Conservation (phyloP, 2,888 invertebrate genomes). For the Conus canariensis region DNA sequence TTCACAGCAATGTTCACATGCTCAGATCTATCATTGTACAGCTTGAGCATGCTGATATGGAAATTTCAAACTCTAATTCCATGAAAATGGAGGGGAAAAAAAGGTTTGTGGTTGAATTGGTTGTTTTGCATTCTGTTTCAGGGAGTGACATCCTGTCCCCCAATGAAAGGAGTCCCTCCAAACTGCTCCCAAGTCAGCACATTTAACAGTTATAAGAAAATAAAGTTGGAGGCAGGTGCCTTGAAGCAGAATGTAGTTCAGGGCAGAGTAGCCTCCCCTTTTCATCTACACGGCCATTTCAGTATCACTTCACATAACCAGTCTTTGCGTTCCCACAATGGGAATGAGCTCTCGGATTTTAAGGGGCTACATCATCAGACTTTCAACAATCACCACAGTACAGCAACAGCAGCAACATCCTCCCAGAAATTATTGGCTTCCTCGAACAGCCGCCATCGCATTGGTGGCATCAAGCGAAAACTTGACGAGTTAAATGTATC, state of each 20-base stretch:
- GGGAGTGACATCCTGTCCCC: constrained; percentile 54
- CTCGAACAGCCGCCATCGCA: constrained; percentile 80
- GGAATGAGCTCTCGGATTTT: constrained; percentile 50
- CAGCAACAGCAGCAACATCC: constrained; percentile 41
- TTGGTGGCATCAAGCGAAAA: constrained; percentile 77
- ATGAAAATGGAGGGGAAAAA: no score
- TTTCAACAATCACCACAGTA: constrained; percentile 40
- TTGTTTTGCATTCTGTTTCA: constrained; percentile 42
- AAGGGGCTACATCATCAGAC: constrained; percentile 75
- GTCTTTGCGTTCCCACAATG: constrained; percentile 55
- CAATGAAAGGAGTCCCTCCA: constrained; percentile 73
- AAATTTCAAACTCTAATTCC: no score
- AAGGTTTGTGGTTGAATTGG: no score
- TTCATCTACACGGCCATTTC: constrained; percentile 50
- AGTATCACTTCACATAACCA: constrained; percentile 51
- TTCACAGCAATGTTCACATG: no score
- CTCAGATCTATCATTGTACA: no score
- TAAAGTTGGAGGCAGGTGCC: constrained; percentile 69
- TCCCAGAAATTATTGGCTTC: constrained; percentile 43
- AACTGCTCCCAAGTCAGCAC: constrained; percentile 67
- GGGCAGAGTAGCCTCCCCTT: constrained; percentile 51
- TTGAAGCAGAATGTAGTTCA: constrained; percentile 68
- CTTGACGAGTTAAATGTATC: constrained; percentile 73
- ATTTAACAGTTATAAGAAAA: constrained; percentile 72
- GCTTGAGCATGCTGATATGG: no score